Conservation (phyloP, 2,888 invertebrate species). For the Hydroisotoma schaefferi region DNA sequence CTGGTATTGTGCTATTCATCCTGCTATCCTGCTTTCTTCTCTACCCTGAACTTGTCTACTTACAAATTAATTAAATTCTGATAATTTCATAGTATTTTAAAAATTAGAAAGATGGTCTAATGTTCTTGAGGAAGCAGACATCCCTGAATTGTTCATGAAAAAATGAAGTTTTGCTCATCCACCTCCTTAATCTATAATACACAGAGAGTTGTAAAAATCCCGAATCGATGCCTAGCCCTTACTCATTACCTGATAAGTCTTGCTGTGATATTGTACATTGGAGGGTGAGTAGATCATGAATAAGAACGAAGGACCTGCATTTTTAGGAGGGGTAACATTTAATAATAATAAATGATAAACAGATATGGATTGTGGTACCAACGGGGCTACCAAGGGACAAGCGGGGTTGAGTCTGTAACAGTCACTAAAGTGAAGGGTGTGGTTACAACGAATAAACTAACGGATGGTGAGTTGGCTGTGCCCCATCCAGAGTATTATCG, state of each 20-base stretch:
- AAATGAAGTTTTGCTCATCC: background rate
- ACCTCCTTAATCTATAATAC: constrained; percentile 33
- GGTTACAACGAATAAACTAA: constrained; percentile 49
- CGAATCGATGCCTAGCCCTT: constrained; percentile 36
- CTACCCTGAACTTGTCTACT: no score
- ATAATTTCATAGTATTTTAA: no score
- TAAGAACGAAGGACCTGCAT: no score
- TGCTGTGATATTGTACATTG: constrained; percentile 38
- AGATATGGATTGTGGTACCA: constrained; percentile 14
- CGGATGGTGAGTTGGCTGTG: constrained; percentile 37
- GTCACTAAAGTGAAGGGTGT: constrained; percentile 57
- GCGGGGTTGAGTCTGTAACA: constrained; percentile 47
- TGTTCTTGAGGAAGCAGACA: no score
- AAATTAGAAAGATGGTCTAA: no score
- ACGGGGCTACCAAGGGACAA: constrained; percentile 36
- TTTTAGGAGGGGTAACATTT: no score
- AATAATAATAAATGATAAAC: no score
- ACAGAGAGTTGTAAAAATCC: constrained; percentile 40
- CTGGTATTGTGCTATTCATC: no score
- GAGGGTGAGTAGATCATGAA: no score
- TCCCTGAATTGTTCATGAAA: no score
- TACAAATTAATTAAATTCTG: no score
- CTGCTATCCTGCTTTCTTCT: no score
- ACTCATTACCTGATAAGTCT: constrained; percentile 26
- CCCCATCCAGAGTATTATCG: constrained; percentile 45